Base-by-base conservation (phyloP, 2,888 invertebrate species). In the Ophioninae sp. region DNA sequence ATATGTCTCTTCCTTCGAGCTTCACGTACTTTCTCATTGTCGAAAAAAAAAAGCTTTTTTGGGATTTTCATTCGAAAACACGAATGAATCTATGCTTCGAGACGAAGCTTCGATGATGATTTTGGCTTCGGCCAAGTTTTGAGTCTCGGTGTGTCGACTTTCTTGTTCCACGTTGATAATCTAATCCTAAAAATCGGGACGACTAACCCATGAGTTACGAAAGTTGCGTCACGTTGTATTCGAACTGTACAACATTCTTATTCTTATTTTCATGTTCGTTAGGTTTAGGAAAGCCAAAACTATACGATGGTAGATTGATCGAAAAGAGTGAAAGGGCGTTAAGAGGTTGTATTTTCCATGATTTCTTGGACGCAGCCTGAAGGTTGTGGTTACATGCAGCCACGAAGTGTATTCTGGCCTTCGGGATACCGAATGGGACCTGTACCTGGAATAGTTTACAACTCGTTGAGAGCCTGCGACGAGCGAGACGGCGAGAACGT, bases 331-430 rank as follows among this genome's bases (percentile, higher is more conserved):
- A 75, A 21, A 59, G 81, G 74, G 72, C 44, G 50, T 81, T 67
- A 73, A 81, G 79, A 81, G 67, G 73, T 87, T 85, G 74, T 68
- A 72, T 83, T 83, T 87, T 84, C 65, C 77, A 87, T 88, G 74
- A 87, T 88, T 89, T 89, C 73, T 75, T 88, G 87, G 85, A 86
- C 81, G 79, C 86, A 91, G 90, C 83, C 90, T 87, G 93, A 93
- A 74, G 89, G 89, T 80, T 90, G 91, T 82, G 92, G 91, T 30
- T 92, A 93, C 85, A 90, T 92, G 89, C 92, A 92, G 83, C 92
- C 93, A 0, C 89, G 89, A 64, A 81, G 90, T 44, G 89, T 90
- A 67, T 89, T 89, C 85, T 88, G 88, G n/a, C 87, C 90, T 17
- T 86, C 89, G n/a, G 88, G 87, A 23, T 89, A 90, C 77, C 89